Evolutionary conservation across 1,140 invertebrate species (phyloP).

Genomic region (Drosophila ananassae): DNA sequence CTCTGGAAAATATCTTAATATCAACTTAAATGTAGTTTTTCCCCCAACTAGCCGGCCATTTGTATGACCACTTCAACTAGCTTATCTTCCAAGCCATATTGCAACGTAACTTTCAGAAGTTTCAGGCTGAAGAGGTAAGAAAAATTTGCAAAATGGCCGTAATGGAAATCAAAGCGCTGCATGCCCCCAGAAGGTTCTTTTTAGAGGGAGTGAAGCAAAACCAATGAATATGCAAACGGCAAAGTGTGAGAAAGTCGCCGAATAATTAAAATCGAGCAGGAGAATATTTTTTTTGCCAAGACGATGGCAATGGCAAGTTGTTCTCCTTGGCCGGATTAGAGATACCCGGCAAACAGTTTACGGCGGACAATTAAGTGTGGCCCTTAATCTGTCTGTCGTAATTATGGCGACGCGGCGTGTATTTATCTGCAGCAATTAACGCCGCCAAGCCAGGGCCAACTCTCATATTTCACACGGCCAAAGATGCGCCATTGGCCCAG

Average conservation of each 20-base stretch:
- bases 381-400: constrained; percentile 78
- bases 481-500: constrained; percentile 44
- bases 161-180: constrained; percentile 69
- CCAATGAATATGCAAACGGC: constrained; percentile 72
- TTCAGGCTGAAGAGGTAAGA: neutral
- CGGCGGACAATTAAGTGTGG: constrained; percentile 71
- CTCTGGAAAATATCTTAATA: no score
- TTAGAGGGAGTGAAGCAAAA: neutral
- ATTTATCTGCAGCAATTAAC: constrained; percentile 79
- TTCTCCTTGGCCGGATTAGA: constrained; percentile 32
- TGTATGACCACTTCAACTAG: constrained; percentile 39
- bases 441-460: constrained; percentile 48
- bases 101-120: constrained; percentile 51
- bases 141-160: constrained; percentile 41
- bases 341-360: constrained; percentile 64
- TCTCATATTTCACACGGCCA: constrained; percentile 69
- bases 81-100: constrained; percentile 62
- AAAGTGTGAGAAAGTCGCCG: constrained; percentile 52
- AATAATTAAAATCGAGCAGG: constrained; percentile 74
- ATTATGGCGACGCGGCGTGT: constrained; percentile 73
- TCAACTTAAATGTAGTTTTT: neutral
- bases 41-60: constrained; percentile 5
- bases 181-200: neutral
- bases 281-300: constrained; percentile 23
- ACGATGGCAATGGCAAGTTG: constrained; percentile 13